These are phyloP conservation scores for Brenthis hecate DNA, from an alignment of 2,888 invertebrate genomes.

Conservation along the genomic window DNA sequence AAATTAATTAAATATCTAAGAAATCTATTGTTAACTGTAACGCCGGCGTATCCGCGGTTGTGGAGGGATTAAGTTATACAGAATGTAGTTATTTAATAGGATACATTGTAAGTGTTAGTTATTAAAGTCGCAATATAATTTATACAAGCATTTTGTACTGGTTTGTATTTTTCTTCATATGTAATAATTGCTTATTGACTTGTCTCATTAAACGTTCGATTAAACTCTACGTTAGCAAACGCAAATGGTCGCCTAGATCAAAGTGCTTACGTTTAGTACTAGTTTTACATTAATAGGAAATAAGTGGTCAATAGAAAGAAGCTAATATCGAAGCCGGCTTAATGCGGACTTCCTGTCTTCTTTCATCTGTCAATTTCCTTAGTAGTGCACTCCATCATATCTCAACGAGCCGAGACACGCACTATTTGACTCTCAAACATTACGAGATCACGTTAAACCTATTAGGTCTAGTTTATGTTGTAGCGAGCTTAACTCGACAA, in stretches of 20 bases:
- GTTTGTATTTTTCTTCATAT: no score
- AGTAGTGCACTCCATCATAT: constrained; percentile 63
- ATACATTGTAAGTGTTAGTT: no score
- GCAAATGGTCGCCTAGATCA: not conserved
- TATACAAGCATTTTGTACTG: no score
- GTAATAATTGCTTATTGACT: not conserved
- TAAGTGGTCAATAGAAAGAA: constrained; percentile 48
- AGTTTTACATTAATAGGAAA: constrained; percentile 26
- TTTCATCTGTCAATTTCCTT: constrained; percentile 75
- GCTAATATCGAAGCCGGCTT: constrained; percentile 61
- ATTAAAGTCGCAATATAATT: no score
- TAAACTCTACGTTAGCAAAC: not conserved
- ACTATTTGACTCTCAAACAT: constrained; percentile 49
- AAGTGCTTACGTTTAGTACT: not conserved
- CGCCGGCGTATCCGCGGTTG: no score
- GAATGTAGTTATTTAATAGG: no score
- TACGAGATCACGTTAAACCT: constrained; percentile 14
- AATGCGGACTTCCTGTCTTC: constrained; percentile 75
- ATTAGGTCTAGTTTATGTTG: constrained; percentile 22
- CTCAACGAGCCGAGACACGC: constrained; percentile 63
- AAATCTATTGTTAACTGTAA: no score
- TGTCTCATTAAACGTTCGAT: not conserved
- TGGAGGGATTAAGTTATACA: no score
- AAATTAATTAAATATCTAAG: no score
- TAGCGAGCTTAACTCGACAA: constrained; percentile 9